Evolutionary conservation across 1,140 invertebrate species (phyloP).

Genomic region (Drosophila orena): DNA sequence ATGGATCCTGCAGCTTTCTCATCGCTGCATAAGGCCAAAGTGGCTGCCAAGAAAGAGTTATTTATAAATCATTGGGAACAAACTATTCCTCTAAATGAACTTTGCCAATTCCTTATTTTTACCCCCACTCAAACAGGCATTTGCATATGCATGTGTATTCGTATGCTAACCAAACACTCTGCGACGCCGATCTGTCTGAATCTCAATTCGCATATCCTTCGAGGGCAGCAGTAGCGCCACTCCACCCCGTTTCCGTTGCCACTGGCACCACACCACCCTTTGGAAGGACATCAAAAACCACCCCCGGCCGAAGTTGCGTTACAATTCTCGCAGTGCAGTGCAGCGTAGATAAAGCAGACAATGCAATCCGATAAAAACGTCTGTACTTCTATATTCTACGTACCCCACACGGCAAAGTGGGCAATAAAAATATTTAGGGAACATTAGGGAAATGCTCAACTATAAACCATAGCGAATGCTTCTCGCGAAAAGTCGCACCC

Average conservation of each 20-base stretch:
- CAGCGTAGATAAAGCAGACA: background rate
- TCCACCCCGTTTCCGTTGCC: conserved; percentile 15
- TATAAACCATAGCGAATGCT: no score
- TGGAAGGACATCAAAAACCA: conserved; percentile 51
- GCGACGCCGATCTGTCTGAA: conserved; percentile 71
- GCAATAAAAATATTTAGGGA: no score
- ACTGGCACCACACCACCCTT: conserved; percentile 9
- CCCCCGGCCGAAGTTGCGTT: conserved; percentile 52
- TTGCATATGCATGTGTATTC: conserved; percentile 7
- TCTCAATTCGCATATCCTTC: conserved; percentile 28
- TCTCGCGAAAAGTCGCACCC: background rate
- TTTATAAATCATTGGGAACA: no score
- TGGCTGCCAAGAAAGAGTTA: no score
- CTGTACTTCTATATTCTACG: no score
- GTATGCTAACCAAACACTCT: conserved; percentile 53
- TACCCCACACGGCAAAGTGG: no score
- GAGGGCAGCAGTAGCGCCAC: conserved; percentile 6
- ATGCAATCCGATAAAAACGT: no score
- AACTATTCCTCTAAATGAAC: background rate
- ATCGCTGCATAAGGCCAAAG: no score
- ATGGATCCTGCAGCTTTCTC: background rate
- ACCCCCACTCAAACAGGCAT: background rate
- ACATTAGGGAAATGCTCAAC: no score
- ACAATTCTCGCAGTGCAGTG: conserved; percentile 35
- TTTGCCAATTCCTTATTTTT: background rate